These are phyloP conservation scores for Ditylenchus dipsaci DNA, from an alignment of 1,140 invertebrate species.

Conservation along the genomic window DNA sequence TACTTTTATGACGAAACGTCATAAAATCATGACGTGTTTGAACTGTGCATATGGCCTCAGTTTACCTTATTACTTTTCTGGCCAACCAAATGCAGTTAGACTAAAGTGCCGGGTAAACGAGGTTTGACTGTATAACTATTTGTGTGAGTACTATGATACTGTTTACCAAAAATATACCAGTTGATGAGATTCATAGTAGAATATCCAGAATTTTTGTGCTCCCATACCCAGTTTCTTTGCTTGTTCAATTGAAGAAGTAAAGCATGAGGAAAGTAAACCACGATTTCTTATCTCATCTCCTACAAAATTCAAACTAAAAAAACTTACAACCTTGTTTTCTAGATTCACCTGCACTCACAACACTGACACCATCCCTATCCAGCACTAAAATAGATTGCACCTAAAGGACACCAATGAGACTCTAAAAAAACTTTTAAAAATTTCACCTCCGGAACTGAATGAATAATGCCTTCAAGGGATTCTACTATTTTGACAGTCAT, in stretches of 20 bases:
- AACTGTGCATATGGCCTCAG: too few relatives aligned
- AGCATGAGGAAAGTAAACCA: constrained; percentile 29
- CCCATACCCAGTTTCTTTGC: constrained; percentile 46
- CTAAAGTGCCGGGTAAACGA: too few relatives aligned
- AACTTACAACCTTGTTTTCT: neutral
- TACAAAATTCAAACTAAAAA: constrained; percentile 22
- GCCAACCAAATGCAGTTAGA: too few relatives aligned
- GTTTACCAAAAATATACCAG: constrained; percentile 14
- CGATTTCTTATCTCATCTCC: constrained; percentile 45
- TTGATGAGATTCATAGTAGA: constrained; percentile 43
- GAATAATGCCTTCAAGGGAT: constrained; percentile 31
- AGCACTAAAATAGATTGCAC: constrained; percentile 46
- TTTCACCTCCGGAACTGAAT: constrained; percentile 17
- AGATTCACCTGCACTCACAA: constrained; percentile 37
- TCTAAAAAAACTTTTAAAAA: neutral
- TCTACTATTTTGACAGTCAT: constrained; percentile 34
- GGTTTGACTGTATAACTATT: too few relatives aligned
- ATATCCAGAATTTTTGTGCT: constrained; percentile 41
- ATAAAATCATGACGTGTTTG: too few relatives aligned
- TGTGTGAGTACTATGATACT: too few relatives aligned
- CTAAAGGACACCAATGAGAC: neutral
- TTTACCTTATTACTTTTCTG: too few relatives aligned
- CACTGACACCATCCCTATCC: constrained; percentile 45
- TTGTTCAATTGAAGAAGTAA: constrained; percentile 39
- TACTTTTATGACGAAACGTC: too few relatives aligned